Base-by-base conservation (phyloP, 2,113 vertebrate genomes). In the Python bivittatus region DNA sequence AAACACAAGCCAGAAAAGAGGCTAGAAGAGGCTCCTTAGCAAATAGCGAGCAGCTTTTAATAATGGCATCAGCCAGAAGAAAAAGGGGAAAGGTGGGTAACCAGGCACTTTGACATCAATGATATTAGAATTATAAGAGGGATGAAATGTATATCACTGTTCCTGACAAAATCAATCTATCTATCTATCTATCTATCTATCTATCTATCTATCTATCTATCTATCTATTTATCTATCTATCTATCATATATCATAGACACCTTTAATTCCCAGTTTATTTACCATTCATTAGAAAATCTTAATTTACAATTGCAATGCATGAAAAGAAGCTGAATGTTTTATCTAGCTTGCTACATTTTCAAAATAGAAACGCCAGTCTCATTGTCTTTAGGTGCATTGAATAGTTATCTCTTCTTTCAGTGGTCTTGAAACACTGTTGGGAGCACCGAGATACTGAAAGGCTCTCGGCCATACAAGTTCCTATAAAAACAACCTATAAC, bases 11-110 rank as follows among this genome's bases (percentile, higher is more conserved):
- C n/a, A 54, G 38, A 92, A 86, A 94, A 92, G 48, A 72, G 85
- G 58, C 61, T 92, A 60, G 93, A n/a, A 72, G 90, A 83, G 13
- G 60, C 6, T 83, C 93, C 48, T 98, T 98, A 97, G 98, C 98
- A 97, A 99, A 98, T 72, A 98, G 96, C 98, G 98, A 98, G 98
- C 98, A 98, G 98, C 97, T 96, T 97, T 97, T 96, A 97, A 97
- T 98, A 97, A 98, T 98, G 95, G 98, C 98, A 96, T 48, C 97
- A 98, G 97, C 98, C 95, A 98, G 56, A 61, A 20, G 13, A 54
- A 56, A 29, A 6, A 20, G 25, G 53, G 3, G 11, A 13, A 33
- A 8, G 89, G 97, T 97, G 95, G 97, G 98, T 98, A 98, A 98
- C 98, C 97, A 98, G 97, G 97, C 98, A 98, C 97, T 98, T 98